Percentiles rank a stretch among this genome's conserved stretches.
Evolutionary conservation across 1,140 invertebrate genomes (phyloP).

Genomic region (Cotesia chilonis): DNA sequence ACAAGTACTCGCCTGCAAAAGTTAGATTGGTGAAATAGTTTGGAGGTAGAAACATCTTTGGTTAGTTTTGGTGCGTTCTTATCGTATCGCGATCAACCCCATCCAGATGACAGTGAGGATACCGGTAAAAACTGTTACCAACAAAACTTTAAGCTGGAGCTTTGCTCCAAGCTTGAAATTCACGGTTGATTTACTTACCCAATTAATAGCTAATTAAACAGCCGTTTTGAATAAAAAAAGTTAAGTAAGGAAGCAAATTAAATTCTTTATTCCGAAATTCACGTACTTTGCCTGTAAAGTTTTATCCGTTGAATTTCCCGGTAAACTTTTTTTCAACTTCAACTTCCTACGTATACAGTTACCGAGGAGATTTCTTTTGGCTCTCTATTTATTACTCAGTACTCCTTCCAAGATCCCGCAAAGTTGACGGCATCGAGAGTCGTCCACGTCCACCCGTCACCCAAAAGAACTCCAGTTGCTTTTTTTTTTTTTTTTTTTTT

Average conservation of each 20-base stretch:
- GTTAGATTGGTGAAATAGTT: constrained; percentile 48
- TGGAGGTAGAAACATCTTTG: constrained; percentile 2
- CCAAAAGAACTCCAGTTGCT: not conserved
- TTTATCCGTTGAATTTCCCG: constrained; percentile 2
- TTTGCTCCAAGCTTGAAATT: constrained; percentile 49
- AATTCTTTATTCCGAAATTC: constrained; percentile 46
- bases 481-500: constrained; percentile 6
- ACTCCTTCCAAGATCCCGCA: constrained; percentile 28
- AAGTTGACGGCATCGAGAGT: constrained; percentile 40
- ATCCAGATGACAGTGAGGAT: constrained; percentile 19
- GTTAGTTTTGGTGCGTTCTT: constrained; percentile 27
- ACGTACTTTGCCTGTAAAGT: constrained; percentile 15
- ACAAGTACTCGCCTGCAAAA: constrained; percentile 34
- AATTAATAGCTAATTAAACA: constrained; percentile 66
- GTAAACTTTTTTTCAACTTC: constrained; percentile 17
- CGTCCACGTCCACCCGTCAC: constrained; percentile 30
- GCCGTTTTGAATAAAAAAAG: constrained; percentile 45
- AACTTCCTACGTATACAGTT: constrained; percentile 39
- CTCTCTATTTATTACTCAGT: constrained; percentile 5
- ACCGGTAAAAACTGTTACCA: constrained; percentile 21
- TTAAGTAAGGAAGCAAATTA: constrained; percentile 52
- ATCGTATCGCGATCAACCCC: constrained; percentile 38
- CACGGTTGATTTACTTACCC: constrained; percentile 61
- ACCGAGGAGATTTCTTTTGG: constrained; percentile 37
- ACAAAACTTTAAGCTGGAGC: not conserved